Base-by-base conservation (phyloP, 2,888 invertebrate species). In the Phyto melanocephala region DNA sequence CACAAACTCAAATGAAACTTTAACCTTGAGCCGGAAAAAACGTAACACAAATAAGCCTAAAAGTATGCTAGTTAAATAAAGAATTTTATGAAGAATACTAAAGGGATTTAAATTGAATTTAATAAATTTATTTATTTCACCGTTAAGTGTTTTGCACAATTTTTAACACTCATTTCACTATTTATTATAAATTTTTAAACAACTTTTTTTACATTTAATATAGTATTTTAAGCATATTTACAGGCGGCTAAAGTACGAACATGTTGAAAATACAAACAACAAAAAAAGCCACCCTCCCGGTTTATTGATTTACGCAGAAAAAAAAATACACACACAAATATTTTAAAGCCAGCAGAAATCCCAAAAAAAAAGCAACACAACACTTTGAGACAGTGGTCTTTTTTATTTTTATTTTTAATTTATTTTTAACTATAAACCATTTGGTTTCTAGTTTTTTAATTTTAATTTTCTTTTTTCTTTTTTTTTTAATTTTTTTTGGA, bases 261-360 rank as follows among this genome's bases (percentile, higher is more conserved):
- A 42, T 33, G 45, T 37, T 5, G 6, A 28, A 28, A 37, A 37
- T 37, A 37, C 15, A 20, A 77, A 62, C 20, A 13, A 67, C 35
- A 58, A 35, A 63, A 71, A 67, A 80, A 79, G 58, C 81, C 84
- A 84, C 84, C 84, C 81, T 80, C 81, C 79, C 79, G 84, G 81
- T 84, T 79, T 82, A 84, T 84, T 84, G 84, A 84, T 84, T 84
- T 81, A 84, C 83, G 81, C 81, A 81, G 68, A 24, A 81, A 81
- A 63, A 24, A 81, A 81, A 74, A 81, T 74, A 81, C 77, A 81
- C 79, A 76, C 75, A 75, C 70, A 77, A 77, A 82, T 75, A 63
- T 63, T 68, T 42, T 52, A 54, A 15, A 56, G 10, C 24, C 15
- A 47, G 54, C 60, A 60, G 15, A 72, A 56, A 37, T 17, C 42